Evolutionary conservation across 2,797 vertebrate species (phyloP).

Genomic region (Bucorvus abyssinicus): DNA sequence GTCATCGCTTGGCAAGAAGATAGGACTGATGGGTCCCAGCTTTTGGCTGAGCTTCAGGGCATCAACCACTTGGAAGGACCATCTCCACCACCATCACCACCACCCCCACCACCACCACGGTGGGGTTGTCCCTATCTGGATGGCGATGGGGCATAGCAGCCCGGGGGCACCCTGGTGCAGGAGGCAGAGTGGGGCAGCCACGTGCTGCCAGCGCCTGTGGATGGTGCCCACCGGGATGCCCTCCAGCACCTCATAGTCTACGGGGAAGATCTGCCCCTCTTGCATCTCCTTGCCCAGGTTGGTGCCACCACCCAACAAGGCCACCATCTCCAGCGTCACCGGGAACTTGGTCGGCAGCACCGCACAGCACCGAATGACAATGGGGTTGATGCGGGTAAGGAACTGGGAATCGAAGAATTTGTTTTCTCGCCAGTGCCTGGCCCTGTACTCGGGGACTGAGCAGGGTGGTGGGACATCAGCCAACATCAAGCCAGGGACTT

Average conservation of each 20-base stretch:
- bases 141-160: not conserved
- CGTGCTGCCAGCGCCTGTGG: not conserved
- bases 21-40: not conserved
- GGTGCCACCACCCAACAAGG: not conserved
- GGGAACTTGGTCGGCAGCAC: not conserved
- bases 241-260: conserved; percentile 11
- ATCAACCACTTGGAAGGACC: not conserved
- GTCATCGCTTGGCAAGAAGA: conserved; percentile 74
- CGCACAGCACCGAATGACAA: not conserved
- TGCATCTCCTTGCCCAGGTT: not conserved
- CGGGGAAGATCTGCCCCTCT: not conserved
- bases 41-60: not conserved
- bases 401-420: conserved; percentile 4
- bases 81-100: not conserved
- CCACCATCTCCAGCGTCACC: not conserved
- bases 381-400: conserved; percentile 20
- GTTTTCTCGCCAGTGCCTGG: not conserved
- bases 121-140: not conserved
- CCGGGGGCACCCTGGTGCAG: not conserved
- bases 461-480: no score
- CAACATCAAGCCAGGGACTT: not conserved
- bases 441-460: not conserved
- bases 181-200: not conserved
- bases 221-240: not conserved
- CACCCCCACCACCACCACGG: not conserved